Evolutionary conservation across 2,113 vertebrate genomes (phyloP), one percentile per base, ranked within the genome.

Genomic region (Dissostichus mawsoni): DNA sequence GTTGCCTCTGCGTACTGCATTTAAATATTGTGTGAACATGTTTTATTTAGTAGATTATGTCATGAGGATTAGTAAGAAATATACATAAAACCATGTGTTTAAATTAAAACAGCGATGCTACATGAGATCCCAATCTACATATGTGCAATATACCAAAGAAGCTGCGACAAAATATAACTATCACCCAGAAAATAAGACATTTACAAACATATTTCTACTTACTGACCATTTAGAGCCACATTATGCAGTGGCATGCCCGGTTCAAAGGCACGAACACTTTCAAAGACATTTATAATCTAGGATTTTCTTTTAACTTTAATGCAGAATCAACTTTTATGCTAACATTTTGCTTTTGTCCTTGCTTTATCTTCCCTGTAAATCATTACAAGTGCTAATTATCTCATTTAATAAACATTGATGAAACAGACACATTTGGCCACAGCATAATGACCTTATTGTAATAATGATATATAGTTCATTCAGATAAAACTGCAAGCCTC

Each of bases 401-500:
- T 83, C 59, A 25, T 87, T 76, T 86, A 85, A 85, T 81, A 77
- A 74, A 62, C 69, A 77, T 85, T 66, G 81, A 81, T 90, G 48
- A 76, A 82, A 85, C 36, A 13, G 48, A 84, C 76, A 66, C 9
- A 79, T 78, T 53, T 76, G 81, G 81, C 41, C 73, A 74, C 77
- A 48, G 45, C 69, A 67, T 75, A 74, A 85, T 78, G 78, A 63
- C 86, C 80, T 72, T 29, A 53, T 66, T 59, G 81, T 79, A 87
- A 57, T 86, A 82, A 81, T 85, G 86, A 92, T 77, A 63, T 65
- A 84, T 77, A 52, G 78, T 76, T 86, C 81, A 65, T 74, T 80
- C 77, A 62, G 65, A 86, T 71, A 83, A 88, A 92, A 87, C 51
- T 87, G 82, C 78, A 82, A 89, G 81, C 41, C 57, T 76, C 71